phyloP scores from a whole-genome alignment of 2,797 vertebrate genomes.

The Cygnus olor region DNA sequence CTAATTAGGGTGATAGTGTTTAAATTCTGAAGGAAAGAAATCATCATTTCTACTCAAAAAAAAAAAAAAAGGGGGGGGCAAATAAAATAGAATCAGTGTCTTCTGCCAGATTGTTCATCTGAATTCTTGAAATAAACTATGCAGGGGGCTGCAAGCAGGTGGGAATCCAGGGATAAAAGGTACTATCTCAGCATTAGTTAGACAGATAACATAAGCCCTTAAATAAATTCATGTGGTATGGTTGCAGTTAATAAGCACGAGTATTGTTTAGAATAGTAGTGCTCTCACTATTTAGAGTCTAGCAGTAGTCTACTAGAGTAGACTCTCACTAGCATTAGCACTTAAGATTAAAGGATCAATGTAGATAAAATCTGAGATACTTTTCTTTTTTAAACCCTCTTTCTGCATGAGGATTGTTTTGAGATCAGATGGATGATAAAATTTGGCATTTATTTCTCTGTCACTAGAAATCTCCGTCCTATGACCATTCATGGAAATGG shows the following conservation, averaged over 20 bases:
- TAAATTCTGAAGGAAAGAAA: too few relatives aligned
- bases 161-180: too few relatives aligned
- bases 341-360: neutral
- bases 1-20: too few relatives aligned
- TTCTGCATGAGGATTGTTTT: neutral
- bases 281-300: too few relatives aligned
- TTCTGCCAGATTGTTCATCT: too few relatives aligned
- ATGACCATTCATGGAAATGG: neutral
- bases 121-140: too few relatives aligned
- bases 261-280: neutral
- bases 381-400: neutral
- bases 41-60: too few relatives aligned
- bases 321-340: neutral
- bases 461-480: neutral
- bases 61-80: too few relatives aligned
- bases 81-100: too few relatives aligned
- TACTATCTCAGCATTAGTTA: neutral
- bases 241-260: neutral
- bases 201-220: too few relatives aligned
- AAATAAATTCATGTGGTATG: neutral
- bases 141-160: too few relatives aligned
- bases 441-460: neutral
- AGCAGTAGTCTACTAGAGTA: too few relatives aligned
- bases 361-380: neutral
- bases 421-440: neutral